Conservation (phyloP, 2,113 vertebrate species). For the Perca schrenkii region DNA sequence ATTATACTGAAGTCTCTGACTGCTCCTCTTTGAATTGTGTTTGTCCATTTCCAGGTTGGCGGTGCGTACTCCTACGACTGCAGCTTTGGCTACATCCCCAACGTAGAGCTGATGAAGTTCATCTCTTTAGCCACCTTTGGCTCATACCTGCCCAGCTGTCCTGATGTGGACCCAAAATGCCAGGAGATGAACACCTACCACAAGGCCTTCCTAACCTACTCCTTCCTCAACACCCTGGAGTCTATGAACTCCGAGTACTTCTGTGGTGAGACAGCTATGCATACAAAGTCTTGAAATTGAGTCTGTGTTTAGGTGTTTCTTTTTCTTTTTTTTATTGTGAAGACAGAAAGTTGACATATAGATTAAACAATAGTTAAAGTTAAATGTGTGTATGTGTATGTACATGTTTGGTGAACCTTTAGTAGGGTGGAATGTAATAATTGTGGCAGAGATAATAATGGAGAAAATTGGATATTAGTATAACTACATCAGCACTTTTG, state of each 20-base stretch:
- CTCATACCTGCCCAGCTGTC: conserved; percentile 93
- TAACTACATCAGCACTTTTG: no score
- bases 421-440: no score
- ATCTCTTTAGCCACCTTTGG: conserved; percentile 97
- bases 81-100: conserved; percentile 97
- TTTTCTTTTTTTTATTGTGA: no score
- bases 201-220: conserved; percentile 95
- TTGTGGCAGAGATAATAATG: no score
- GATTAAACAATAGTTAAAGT: no score
- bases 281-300: neutral
- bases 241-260: conserved; percentile 95
- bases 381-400: no score
- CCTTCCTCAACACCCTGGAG: conserved; percentile 94
- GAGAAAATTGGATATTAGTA: no score
- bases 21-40: neutral
- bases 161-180: conserved; percentile 86
- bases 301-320: neutral
- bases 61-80: conserved; percentile 97
- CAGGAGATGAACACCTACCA: conserved; percentile 95
- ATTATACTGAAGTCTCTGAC: neutral
- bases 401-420: no score
- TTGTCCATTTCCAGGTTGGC: conserved; percentile 86
- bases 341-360: no score
- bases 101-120: conserved; percentile 99
- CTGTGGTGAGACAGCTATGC: conserved; percentile 86